Percentiles rank a stretch among this genome's conserved stretches.
Evolutionary conservation across 2,797 vertebrate species (phyloP).

Genomic region (Lophotriccus pileatus): DNA sequence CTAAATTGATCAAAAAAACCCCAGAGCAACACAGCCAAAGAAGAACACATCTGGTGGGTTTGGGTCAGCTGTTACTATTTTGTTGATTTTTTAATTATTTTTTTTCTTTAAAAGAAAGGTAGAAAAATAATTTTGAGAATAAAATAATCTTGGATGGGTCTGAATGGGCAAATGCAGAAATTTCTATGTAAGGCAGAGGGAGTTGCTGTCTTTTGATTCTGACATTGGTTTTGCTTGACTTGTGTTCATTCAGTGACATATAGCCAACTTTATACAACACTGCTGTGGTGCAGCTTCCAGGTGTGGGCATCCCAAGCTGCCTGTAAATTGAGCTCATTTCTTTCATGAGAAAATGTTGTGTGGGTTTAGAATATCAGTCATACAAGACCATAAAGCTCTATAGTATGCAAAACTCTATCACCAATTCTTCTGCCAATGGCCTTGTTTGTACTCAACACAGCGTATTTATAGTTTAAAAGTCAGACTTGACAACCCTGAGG

Average conservation of each 20-base stretch:
- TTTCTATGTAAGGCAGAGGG: background rate
- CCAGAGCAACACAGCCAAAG: background rate
- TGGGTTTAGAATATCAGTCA: accelerated
- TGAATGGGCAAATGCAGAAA: background rate
- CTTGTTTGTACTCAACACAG: background rate
- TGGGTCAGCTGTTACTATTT: background rate
- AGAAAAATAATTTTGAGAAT: background rate
- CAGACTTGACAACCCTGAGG: background rate
- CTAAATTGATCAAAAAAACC: background rate
- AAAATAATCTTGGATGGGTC: background rate
- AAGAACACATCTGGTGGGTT: background rate
- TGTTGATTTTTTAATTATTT: background rate
- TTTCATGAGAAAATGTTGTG: background rate
- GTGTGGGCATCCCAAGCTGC: background rate
- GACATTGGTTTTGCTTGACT: background rate
- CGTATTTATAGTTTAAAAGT: background rate
- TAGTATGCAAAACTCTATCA: background rate
- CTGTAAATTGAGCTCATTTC: background rate
- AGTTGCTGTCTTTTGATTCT: background rate
- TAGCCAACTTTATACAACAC: background rate
- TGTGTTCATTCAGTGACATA: background rate
- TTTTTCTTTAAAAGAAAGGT: background rate
- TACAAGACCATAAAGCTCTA: background rate
- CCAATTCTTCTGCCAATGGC: background rate
- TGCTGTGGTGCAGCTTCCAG: background rate